phyloP scores from a whole-genome alignment of 2,113 vertebrate species.

The Ciconia boyciana region DNA sequence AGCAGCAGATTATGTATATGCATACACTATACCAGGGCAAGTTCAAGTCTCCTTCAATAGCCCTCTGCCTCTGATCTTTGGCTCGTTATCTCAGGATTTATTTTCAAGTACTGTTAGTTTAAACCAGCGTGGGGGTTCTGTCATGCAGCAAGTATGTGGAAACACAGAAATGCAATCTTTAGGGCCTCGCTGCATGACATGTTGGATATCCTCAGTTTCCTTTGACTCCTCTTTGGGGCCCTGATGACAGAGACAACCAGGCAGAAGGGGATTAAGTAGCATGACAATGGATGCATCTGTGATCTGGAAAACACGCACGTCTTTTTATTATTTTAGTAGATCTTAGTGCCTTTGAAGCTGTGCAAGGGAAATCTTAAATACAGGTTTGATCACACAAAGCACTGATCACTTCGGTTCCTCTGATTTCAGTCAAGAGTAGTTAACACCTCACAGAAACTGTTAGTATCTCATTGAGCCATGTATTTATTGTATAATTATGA shows the following conservation, averaged over 20 bases:
- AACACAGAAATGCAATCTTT: background rate
- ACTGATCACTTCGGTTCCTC: background rate
- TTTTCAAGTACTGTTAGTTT: background rate
- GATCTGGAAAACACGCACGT: background rate
- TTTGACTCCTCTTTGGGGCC: background rate
- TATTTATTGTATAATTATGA: background rate
- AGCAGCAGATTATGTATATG: background rate
- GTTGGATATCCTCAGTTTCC: background rate
- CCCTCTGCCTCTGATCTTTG: background rate
- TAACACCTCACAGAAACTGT: background rate
- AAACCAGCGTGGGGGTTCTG: background rate
- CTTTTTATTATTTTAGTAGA: background rate
- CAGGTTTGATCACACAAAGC: background rate
- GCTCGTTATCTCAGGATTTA: background rate
- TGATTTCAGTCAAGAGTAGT: background rate
- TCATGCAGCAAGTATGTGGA: background rate
- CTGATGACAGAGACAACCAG: background rate
- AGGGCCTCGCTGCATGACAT: background rate
- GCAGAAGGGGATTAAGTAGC: background rate
- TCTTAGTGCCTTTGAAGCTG: background rate
- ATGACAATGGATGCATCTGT: background rate
- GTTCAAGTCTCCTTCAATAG: background rate
- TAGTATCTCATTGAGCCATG: background rate
- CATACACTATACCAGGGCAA: background rate
- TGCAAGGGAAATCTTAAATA: background rate